Base-by-base conservation (phyloP, 1,140 invertebrate species). In the Odontomachus brunneus region DNA sequence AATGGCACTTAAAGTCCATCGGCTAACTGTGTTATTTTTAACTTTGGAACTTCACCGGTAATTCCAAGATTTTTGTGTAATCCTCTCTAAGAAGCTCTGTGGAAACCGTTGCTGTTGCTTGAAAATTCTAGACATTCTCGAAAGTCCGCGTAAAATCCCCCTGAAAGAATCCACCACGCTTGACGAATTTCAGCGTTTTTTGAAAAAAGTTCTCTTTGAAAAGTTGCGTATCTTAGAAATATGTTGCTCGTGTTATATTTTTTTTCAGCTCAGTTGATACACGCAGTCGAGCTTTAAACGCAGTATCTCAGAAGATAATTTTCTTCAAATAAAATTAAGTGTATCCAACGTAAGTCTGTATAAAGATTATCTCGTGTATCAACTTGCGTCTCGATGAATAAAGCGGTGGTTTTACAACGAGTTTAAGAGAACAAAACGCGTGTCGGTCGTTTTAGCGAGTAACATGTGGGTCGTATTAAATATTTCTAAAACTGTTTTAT, bases 21-120 rank as follows among this genome's bases (percentile, higher is more conserved):
- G 55, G 22, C 22, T 26, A 59, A 26, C 55, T 65, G 24, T 49
- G 26, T 76, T 76, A 76, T 76, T 76, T 76, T 76, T 76, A 76
- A 65, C 60, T 65, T 76, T 9, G 9, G 4, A 24, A 74, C 38
- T 74, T 74, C n/a, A 7, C 53, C 5, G 1, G 73, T 76, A 76
- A 76, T 76, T 76, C 60, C 19, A 24, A 76, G 26, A 76, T 76
- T 76, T 75, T 76, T 76, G 44, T 76, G 73, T 76, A 76, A 76
- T 65, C 60, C 44, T 59, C 24, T 65, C 60, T 76, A 76, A 53
- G 60, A 76, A 76, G 59, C 44, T 76, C 60, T 76, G 44, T 51
- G 44, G 57, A 49, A 65, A 76, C 44, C 44, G 38, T 24, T 51
- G 26, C 59, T 65, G 73, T 76, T 76, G 73, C 60, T 76, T 76